Conservation (phyloP, 1,140 invertebrate species). For the Drosophila sproati region DNA sequence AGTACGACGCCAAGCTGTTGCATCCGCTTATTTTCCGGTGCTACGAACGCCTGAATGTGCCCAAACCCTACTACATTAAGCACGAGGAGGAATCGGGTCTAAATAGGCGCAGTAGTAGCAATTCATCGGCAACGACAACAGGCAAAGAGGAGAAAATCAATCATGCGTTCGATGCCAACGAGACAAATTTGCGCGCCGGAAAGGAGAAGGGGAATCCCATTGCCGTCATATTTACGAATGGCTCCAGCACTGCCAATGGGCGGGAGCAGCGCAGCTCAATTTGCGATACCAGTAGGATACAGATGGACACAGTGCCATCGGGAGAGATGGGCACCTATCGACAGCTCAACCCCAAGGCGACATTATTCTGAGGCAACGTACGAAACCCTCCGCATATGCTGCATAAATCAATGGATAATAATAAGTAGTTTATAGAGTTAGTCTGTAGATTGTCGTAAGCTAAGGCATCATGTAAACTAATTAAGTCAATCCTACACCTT, state of each 20-base stretch:
- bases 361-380: slow-evolving; percentile 47
- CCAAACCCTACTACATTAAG: slow-evolving; percentile 79
- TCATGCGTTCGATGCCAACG: slow-evolving; percentile 70
- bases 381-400: slow-evolving; percentile 4
- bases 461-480: slow-evolving; percentile 61
- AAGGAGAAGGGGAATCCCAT: slow-evolving; percentile 64
- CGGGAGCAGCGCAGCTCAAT: slow-evolving; percentile 46
- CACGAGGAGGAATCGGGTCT: slow-evolving; percentile 71
- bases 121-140: slow-evolving; percentile 55
- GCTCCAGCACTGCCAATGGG: background rate
- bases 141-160: slow-evolving; percentile 74
- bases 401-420: slow-evolving; percentile 17
- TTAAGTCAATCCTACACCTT: slow-evolving; percentile 29
- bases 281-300: slow-evolving; percentile 54
- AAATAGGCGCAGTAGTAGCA: slow-evolving; percentile 65
- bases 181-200: slow-evolving; percentile 25
- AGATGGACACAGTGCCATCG: slow-evolving; percentile 58
- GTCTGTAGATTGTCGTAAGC: slow-evolving; percentile 48
- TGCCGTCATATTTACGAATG: slow-evolving; percentile 54
- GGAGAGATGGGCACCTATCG: slow-evolving; percentile 67
- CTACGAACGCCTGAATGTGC: slow-evolving; percentile 65
- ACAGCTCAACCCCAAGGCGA: slow-evolving; percentile 49
- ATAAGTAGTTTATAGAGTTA: slow-evolving; percentile 36
- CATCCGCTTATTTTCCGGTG: slow-evolving; percentile 87
- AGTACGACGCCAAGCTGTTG: slow-evolving; percentile 88